Percentiles rank a stretch among this genome's conserved stretches.
Conservation (phyloP, 2,113 vertebrate species). For the Rhea americana region DNA sequence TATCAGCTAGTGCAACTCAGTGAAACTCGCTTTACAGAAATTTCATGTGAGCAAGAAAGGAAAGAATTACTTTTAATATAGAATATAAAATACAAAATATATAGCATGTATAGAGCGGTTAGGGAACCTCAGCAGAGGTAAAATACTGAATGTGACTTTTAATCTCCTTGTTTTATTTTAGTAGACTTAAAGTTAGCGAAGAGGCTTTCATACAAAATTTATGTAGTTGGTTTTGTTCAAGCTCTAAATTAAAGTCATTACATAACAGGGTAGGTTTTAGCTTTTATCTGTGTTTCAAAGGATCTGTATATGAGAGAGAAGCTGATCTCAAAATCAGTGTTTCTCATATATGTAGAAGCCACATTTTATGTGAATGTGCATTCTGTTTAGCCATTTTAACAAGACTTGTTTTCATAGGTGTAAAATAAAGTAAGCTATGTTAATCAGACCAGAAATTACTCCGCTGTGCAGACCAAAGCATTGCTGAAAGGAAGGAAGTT, state of each 20-base stretch:
- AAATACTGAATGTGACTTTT: not conserved
- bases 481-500: slow-evolving; percentile 1
- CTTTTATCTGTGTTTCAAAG: not conserved
- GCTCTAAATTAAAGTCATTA: not conserved
- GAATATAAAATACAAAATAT: not conserved
- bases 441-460: slow-evolving; percentile 30
- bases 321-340: not conserved
- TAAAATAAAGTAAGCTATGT: slow-evolving; percentile 11
- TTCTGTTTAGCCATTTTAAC: not conserved
- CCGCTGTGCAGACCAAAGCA: not conserved
- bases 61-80: accelerated
- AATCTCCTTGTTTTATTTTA: not conserved
- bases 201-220: not conserved
- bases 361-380: not conserved
- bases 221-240: not conserved
- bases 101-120: not conserved
- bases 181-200: not conserved
- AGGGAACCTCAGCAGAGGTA: not conserved
- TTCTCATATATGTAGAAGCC: not conserved
- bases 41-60: not conserved
- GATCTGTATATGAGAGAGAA: not conserved
- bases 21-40: not conserved
- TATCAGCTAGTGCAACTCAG: not conserved
- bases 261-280: not conserved
- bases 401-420: not conserved